These are phyloP conservation scores for Carpatolechia fugitivella DNA, from an alignment of 2,888 invertebrate species.

Conservation along the genomic window DNA sequence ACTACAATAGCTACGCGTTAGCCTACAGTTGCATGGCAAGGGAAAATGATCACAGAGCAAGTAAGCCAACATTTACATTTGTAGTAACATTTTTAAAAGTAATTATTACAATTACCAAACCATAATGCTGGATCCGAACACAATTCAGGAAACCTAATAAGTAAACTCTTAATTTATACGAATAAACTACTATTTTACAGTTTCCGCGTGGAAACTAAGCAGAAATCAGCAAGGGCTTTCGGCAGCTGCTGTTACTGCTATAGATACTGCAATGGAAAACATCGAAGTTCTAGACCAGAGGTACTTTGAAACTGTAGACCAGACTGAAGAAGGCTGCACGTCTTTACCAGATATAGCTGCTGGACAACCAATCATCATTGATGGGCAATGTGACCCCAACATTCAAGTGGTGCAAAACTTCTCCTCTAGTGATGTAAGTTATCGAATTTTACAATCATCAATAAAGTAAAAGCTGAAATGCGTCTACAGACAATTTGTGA, in stretches of 20 bases:
- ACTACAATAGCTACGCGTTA: slow-evolving; percentile 40
- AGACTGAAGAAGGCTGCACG: slow-evolving; percentile 54
- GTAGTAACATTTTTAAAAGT: too few relatives aligned
- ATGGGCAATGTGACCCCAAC: slow-evolving; percentile 52
- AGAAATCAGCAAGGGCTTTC: slow-evolving; percentile 38
- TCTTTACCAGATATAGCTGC: slow-evolving; percentile 48
- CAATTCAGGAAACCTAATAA: too few relatives aligned
- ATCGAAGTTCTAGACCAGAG: slow-evolving; percentile 43
- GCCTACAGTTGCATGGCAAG: slow-evolving; percentile 45
- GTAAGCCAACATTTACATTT: too few relatives aligned
- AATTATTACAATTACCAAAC: too few relatives aligned
- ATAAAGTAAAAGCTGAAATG: neutral
- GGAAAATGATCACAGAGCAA: slow-evolving; percentile 42
- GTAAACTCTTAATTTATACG: too few relatives aligned
- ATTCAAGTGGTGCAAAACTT: slow-evolving; percentile 51
- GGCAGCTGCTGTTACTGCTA: slow-evolving; percentile 30
- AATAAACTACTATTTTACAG: slow-evolving; percentile 33
- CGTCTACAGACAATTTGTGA: neutral
- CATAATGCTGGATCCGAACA: too few relatives aligned
- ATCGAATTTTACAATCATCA: neutral
- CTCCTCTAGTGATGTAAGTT: slow-evolving; percentile 43
- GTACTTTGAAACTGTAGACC: slow-evolving; percentile 53
- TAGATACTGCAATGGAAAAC: slow-evolving; percentile 36
- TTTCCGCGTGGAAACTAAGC: slow-evolving; percentile 68
- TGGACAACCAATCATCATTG: slow-evolving; percentile 48